These are phyloP conservation scores for Sturnira hondurensis DNA, from an alignment of 2,113 vertebrate genomes.

Conservation along the genomic window DNA sequence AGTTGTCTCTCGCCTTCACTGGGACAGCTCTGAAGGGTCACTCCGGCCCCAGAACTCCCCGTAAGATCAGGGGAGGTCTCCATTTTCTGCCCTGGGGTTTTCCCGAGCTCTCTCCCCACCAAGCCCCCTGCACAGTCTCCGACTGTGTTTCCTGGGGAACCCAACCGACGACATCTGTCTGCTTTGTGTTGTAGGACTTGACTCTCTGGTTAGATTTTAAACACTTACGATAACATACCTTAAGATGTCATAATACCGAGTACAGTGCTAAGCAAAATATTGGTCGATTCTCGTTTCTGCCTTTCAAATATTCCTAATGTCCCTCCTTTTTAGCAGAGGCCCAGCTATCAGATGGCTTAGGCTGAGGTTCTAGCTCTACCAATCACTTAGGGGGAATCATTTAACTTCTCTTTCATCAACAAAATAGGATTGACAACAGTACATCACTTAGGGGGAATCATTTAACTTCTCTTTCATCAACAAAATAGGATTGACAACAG, in stretches of 20 bases:
- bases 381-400: not conserved
- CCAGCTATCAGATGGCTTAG: not conserved
- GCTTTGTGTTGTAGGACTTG: not conserved
- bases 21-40: not conserved
- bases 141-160: not conserved
- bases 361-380: not conserved
- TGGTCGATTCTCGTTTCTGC: not conserved
- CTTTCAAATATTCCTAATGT: constrained; percentile 7
- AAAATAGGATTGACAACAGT: not conserved
- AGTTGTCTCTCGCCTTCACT: not conserved
- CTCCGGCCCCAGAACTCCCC: not conserved
- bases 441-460: not conserved
- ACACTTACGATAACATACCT: not conserved
- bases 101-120: not conserved
- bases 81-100: not conserved
- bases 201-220: constrained; percentile 36
- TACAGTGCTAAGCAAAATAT: not conserved
- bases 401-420: not conserved
- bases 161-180: not conserved
- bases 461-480: not conserved
- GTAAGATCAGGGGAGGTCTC: not conserved
- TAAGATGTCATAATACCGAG: not conserved
- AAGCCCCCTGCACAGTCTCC: not conserved
- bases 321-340: not conserved
- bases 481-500: not conserved